Evolutionary conservation across 2,888 invertebrate genomes (phyloP).

Genomic region (Cryptosula pallasiana): DNA sequence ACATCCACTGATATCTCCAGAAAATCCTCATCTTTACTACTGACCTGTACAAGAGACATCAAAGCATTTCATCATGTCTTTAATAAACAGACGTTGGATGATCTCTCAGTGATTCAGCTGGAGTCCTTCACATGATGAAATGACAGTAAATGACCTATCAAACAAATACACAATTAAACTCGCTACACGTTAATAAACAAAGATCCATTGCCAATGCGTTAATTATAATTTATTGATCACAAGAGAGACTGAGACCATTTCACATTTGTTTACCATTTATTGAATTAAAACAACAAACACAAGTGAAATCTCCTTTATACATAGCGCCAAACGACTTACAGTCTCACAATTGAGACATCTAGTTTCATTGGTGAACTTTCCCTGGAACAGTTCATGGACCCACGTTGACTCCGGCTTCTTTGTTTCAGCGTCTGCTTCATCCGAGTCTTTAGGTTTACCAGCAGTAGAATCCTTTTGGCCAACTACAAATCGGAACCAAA

Average conservation of each 20-base stretch:
- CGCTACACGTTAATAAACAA: too few relatives aligned
- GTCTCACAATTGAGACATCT: conserved; percentile 99
- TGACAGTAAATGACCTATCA: too few relatives aligned
- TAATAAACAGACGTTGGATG: background rate
- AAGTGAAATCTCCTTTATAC: too few relatives aligned
- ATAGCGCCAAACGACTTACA: too few relatives aligned
- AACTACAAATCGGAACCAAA: background rate
- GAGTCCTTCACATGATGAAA: too few relatives aligned
- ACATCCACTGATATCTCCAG: conserved; percentile 98
- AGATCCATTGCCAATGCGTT: too few relatives aligned
- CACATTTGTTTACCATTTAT: too few relatives aligned
- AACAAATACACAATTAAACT: too few relatives aligned
- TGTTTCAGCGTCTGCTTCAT: conserved; percentile 13
- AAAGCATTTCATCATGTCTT: background rate
- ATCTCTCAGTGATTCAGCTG: background rate
- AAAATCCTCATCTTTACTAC: conserved; percentile 99
- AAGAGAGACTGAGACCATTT: too few relatives aligned
- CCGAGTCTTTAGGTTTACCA: background rate
- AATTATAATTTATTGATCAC: too few relatives aligned
- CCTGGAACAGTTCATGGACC: conserved; percentile 99
- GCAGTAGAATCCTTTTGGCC: background rate
- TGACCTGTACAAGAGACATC: conserved; percentile 57
- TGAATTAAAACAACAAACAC: too few relatives aligned
- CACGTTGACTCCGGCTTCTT: conserved; percentile 70
- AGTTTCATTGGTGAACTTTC: conserved; percentile 97